Base-by-base conservation (phyloP, 2,888 invertebrate genomes). In the Ferrisia virgata region DNA sequence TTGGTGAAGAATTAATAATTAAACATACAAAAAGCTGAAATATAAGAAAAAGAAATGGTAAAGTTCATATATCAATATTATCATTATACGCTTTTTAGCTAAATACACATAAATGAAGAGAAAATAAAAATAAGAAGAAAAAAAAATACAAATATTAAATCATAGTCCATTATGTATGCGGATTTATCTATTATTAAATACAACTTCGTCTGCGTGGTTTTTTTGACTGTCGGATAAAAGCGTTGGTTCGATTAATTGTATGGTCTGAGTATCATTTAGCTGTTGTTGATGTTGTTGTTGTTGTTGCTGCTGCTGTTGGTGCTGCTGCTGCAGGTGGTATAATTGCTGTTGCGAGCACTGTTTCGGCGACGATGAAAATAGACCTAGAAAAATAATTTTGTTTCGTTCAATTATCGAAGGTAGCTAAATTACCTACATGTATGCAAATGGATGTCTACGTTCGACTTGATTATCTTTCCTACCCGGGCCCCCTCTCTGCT, bases 281-380 rank as follows among this genome's bases (percentile, higher is more conserved):
- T n/a, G 33, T n/a, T 33, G 72, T n/a, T 72, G 72, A 1, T 43
- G 79, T 11, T 79, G 79, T 6, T 79, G 79, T 31, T 53, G 79
- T 11, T 47, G 58, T 1, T 64, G 58, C 22, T 31, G 58, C 22
- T 28, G 25, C 9, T 79, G 36, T n/a, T 79, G 81, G 11, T 47
- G 39, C 33, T 43, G 18, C 8, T n/a, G n/a, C n/a, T n/a, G n/a
- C n/a, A n/a, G n/a, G n/a, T n/a, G n/a, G n/a, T n/a, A n/a, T n/a
- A n/a, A n/a, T n/a, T 82, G 64, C 31, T 72, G 82, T 8, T 82
- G 43, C 33, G 82, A 82, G 31, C 43, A 82, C n/a, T 82, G 82
- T 28, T 82, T 82, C 25, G 82, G 82, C 9, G 82, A 72, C 15
- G 82, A 82, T 22, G 82, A 82, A 82, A 82, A 82, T 40, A 69